Conservation (phyloP, 2,113 vertebrate species). For the Argyrosomus japonicus region DNA sequence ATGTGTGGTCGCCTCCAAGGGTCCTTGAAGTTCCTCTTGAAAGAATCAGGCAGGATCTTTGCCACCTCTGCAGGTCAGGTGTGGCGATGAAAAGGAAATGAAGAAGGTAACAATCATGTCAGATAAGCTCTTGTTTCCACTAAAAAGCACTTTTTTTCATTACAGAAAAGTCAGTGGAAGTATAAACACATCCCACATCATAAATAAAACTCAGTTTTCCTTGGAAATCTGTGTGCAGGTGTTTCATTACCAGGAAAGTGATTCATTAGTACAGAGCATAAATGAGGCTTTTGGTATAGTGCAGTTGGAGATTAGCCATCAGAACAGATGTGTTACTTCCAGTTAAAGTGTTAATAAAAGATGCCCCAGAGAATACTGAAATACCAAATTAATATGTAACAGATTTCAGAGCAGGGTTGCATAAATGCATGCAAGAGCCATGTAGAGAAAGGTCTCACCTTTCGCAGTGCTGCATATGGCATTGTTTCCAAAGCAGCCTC, state of each 20-base stretch:
- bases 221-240: constrained; percentile 9
- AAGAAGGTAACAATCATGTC: constrained; percentile 14
- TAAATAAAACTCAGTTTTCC: not conserved
- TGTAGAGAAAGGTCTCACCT: constrained; percentile 77
- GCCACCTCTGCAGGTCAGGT: constrained; percentile 84
- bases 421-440: not conserved
- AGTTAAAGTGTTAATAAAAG: constrained; percentile 25
- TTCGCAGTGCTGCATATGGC: constrained; percentile 79
- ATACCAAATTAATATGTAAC: constrained; percentile 31
- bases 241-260: constrained; percentile 15
- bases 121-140: not conserved
- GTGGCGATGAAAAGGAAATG: not conserved
- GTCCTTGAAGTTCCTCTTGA: constrained; percentile 88
- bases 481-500: constrained; percentile 88
- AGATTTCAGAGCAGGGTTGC: constrained; percentile 1
- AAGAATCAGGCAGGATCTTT: constrained; percentile 87
- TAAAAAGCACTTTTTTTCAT: not conserved
- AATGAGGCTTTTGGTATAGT: constrained; percentile 38
- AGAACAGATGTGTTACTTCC: constrained; percentile 51
- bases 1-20: constrained; percentile 86
- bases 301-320: constrained; percentile 55
- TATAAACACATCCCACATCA: not conserved
- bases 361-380: constrained; percentile 35
- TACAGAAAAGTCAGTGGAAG: not conserved
- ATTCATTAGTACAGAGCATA: constrained; percentile 5